Base-by-base conservation (phyloP, 2,797 vertebrate species). In the Borostomias antarcticus region DNA sequence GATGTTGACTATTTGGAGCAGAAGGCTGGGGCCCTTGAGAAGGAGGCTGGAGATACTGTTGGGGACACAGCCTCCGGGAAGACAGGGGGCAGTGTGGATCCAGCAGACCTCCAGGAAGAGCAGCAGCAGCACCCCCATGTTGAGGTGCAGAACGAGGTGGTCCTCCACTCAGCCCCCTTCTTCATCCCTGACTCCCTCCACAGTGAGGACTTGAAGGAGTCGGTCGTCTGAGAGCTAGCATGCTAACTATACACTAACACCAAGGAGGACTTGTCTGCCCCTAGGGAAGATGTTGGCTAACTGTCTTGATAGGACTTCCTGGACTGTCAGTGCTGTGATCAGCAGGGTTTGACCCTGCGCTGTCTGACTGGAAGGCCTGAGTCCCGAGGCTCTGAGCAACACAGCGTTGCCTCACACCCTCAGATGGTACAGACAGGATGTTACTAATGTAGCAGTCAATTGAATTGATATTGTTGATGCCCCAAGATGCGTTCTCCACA, bases 81-180 rank as follows among this genome's bases (percentile, higher is more conserved):
- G 17, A 15, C 50, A 74, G 15, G 13, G 59, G 21, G 7, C 60
- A 15, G 1, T n/a, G 35, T n/a, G n/a, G n/a, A n/a, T n/a, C n/a
- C n/a, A n/a, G n/a, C n/a, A n/a, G n/a, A n/a, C n/a, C n/a, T n/a
- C n/a, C n/a, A n/a, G n/a, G n/a, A n/a, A n/a, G n/a, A n/a, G n/a
- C n/a, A n/a, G n/a, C n/a, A 26, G 6, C 21, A 30, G 19, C 19
- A 6, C 30, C 32, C 72, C 0, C 52, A 29, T 0, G 88, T 89
- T 58, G 72, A 79, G 77, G 78, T 91, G 28, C 83, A 88, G 61
- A 90, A 61, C 0, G 91, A 91, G 1, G 63, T 90, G 17, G 58
- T 89, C 32, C 81, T 91, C 50, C 89, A 73, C 0, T 69, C 87
- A 1, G 76, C 85, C 25, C 90, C 87, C 0, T 43, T 52, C 33